Evolutionary conservation across 1,140 invertebrate species (phyloP).

Genomic region (Caenorhabditis remanei): DNA sequence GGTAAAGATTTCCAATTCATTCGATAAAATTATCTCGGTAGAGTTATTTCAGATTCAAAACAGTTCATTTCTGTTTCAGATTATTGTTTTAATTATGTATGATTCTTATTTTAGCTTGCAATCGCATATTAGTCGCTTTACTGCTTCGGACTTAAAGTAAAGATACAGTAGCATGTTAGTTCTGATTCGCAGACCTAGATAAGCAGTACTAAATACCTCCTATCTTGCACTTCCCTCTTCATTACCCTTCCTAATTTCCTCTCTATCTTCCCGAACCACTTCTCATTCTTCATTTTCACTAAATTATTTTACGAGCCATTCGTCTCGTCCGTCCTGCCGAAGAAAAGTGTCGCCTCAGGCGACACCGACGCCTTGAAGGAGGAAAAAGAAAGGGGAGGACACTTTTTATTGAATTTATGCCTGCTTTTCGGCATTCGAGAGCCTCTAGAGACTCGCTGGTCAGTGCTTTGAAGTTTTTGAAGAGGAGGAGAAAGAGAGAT

Average conservation of each 20-base stretch:
- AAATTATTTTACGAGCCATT: slow-evolving; percentile 38
- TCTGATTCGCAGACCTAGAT: too few species aligned
- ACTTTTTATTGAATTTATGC: slow-evolving; percentile 55
- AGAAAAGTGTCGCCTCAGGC: slow-evolving; percentile 42
- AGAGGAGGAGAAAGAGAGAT: background rate
- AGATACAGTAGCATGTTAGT: too few species aligned
- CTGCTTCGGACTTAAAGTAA: too few species aligned
- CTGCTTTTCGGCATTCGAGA: slow-evolving; percentile 56
- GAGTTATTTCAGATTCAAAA: too few species aligned
- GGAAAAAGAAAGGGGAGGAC: slow-evolving; percentile 1
- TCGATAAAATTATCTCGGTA: too few species aligned
- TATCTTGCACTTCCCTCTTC: background rate
- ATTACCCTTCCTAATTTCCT: background rate
- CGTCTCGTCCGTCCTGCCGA: background rate
- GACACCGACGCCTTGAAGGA: background rate
- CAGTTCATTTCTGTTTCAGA: too few species aligned
- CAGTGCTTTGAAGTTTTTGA: slow-evolving; percentile 3
- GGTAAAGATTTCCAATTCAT: too few species aligned
- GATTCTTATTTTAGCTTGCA: too few species aligned
- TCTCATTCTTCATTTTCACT: background rate
- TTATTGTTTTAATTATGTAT: too few species aligned
- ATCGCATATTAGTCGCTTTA: too few species aligned
- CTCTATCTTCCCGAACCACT: background rate
- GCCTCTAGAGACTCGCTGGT: background rate
- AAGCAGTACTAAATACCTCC: background rate